Percentiles rank a stretch among this genome's conserved stretches.
Conservation (phyloP, 2,888 invertebrate genomes). For the Thalpophila matura region DNA sequence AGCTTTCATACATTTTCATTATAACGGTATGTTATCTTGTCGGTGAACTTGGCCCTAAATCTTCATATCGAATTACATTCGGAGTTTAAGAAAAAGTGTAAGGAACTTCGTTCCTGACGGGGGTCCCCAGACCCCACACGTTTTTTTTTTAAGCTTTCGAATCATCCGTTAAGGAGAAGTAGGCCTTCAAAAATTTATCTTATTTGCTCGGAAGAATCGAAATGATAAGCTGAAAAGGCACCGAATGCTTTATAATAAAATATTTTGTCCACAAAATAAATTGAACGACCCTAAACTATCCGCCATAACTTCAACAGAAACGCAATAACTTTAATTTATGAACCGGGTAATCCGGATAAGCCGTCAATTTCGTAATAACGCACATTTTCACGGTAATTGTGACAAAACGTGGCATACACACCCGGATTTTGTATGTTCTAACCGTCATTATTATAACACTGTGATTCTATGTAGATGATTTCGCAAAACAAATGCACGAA, state of each 20-base stretch:
- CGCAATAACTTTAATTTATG: constrained; percentile 48
- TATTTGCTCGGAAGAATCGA: constrained; percentile 5
- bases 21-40: too few relatives aligned
- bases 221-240: constrained; percentile 8
- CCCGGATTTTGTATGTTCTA: constrained; percentile 61
- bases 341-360: constrained; percentile 42
- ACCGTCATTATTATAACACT: constrained; percentile 65
- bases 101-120: too few relatives aligned
- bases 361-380: constrained; percentile 52
- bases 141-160: too few relatives aligned
- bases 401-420: constrained; percentile 48
- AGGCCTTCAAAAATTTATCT: too few relatives aligned
- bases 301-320: constrained; percentile 36
- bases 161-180: too few relatives aligned
- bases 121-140: too few relatives aligned
- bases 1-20: too few relatives aligned
- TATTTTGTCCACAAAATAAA: constrained; percentile 35
- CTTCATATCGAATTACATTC: too few relatives aligned
- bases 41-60: too few relatives aligned
- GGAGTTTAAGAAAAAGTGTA: too few relatives aligned
- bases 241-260: constrained; percentile 11
- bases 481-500: constrained; percentile 63
- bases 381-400: constrained; percentile 50
- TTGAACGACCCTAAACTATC: constrained; percentile 36
- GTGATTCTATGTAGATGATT: constrained; percentile 62